phyloP scores from a whole-genome alignment of 64 coral and sea anemone genomes.

The Montipora foliosa region DNA sequence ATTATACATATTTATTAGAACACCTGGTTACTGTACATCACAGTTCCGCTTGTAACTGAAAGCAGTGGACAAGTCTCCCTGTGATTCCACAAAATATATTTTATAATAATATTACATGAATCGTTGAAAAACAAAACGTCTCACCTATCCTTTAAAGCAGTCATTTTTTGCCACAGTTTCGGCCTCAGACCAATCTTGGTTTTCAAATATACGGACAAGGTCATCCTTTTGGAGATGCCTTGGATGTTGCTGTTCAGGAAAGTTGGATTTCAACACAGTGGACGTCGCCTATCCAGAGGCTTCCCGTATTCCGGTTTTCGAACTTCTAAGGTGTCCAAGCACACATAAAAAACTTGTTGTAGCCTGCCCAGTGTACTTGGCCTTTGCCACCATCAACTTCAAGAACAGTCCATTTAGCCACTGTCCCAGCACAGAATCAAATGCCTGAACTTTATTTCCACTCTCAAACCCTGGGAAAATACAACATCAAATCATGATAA shows the following conservation, averaged over 20 bases:
- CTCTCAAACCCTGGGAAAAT: background rate
- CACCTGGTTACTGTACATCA: background rate
- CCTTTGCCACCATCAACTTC: background rate
- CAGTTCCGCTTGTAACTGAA: background rate
- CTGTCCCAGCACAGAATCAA: background rate
- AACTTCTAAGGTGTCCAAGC: too few species aligned
- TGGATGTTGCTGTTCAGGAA: background rate
- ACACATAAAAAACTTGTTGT: background rate
- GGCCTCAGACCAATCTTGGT: background rate
- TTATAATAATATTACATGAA: background rate
- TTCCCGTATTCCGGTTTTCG: too few species aligned
- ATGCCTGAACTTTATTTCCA: conserved; percentile 13
- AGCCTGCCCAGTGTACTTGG: background rate
- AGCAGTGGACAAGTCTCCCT: background rate
- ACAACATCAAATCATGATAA: background rate
- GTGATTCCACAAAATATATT: background rate
- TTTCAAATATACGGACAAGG: background rate
- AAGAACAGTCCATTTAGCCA: conserved; percentile 14
- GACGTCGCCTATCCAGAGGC: too few species aligned
- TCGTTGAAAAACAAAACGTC: background rate
- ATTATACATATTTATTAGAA: background rate
- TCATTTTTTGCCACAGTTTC: background rate
- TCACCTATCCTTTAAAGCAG: background rate
- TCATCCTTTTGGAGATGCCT: background rate
- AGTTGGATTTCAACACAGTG: background rate